A percentile compares a stretch with the other conserved stretches of the same genome.
phyloP scores from a whole-genome alignment of 2,113 vertebrate species.

The Pungitius pungitius region DNA sequence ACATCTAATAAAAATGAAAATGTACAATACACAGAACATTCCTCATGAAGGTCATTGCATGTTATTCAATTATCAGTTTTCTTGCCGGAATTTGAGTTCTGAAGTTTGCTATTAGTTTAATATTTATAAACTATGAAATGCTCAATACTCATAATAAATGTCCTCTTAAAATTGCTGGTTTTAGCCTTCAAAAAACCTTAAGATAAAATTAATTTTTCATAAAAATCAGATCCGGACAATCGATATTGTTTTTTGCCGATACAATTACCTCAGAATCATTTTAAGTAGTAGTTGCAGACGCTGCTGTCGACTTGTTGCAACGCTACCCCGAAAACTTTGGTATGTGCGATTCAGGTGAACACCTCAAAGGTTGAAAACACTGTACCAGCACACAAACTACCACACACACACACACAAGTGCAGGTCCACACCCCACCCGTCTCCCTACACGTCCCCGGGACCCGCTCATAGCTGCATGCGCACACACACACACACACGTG shows the following conservation, averaged over 20 bases:
- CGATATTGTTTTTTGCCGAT: neutral
- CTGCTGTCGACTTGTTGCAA: neutral
- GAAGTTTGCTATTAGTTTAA: too few species aligned
- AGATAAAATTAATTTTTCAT: too few species aligned
- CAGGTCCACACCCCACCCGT: slow-evolving; percentile 47
- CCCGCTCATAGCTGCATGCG: slow-evolving; percentile 39
- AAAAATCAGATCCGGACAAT: too few species aligned
- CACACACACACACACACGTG: slow-evolving; percentile 24
- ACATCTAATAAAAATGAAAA: neutral
- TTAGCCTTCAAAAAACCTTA: too few species aligned
- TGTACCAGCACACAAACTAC: slow-evolving; percentile 41
- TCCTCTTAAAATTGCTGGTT: too few species aligned
- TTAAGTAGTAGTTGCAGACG: neutral
- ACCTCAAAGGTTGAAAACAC: slow-evolving; percentile 31
- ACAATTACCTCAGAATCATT: neutral
- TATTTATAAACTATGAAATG: too few species aligned
- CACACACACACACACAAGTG: slow-evolving; percentile 46
- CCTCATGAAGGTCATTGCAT: neutral
- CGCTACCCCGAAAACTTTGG: neutral
- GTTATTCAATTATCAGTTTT: neutral
- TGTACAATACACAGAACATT: neutral
- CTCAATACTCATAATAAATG: too few species aligned
- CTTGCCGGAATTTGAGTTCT: neutral
- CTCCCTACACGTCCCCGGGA: slow-evolving; percentile 33
- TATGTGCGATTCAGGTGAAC: slow-evolving; percentile 41